Base-by-base conservation (phyloP, 2,888 invertebrate species). In the Bimastos eiseni region DNA sequence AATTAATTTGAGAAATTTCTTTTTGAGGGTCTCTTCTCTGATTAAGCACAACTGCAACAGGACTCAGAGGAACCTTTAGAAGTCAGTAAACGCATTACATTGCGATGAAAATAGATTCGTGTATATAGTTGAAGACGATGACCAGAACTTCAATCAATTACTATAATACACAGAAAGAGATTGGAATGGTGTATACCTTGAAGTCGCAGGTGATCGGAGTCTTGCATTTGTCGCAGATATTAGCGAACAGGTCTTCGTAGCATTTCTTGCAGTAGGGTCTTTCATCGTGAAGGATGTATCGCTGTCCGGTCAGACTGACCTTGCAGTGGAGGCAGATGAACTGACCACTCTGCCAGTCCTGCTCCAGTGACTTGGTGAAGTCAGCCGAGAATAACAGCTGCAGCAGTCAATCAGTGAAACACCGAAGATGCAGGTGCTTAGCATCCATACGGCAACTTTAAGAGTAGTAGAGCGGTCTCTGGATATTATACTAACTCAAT, bases 251-350 rank as follows among this genome's bases (percentile, higher is more conserved):
- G 15, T 90, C 83, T 84, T 91, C 91, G 90, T 91, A 90, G 90
- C 91, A 91, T 34, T 86, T 89, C 88, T 90, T 91, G 49, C 91
- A 91, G 90, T 70, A 91, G 24, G 91, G 90, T 6, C 90, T 70
- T n/a, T 91, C 91, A 24, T 91, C 91, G 44, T 91, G 91, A 0
- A 91, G 90, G 86, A 91, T 91, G 90, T 91, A 91, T 13, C 91
- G 90, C 38, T 91, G 91, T 30, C 90, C 91, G 34, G 91, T 90
- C 89, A 90, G 89, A 37, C 90, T 84, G 49, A 90, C 49, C 89
- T 89, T 89, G 83, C 91, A 91, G 44, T 91, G 89, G 88, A 84
- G 38, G 49, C 91, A 91, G 17, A 90, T 89, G 90, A 91, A 91
- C 44, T 90, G 89, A 49, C 91, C 91, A n/a, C 90, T 90, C 88